phyloP scores from a whole-genome alignment of 2,888 invertebrate species.

The Minunthozetes semirufus region DNA sequence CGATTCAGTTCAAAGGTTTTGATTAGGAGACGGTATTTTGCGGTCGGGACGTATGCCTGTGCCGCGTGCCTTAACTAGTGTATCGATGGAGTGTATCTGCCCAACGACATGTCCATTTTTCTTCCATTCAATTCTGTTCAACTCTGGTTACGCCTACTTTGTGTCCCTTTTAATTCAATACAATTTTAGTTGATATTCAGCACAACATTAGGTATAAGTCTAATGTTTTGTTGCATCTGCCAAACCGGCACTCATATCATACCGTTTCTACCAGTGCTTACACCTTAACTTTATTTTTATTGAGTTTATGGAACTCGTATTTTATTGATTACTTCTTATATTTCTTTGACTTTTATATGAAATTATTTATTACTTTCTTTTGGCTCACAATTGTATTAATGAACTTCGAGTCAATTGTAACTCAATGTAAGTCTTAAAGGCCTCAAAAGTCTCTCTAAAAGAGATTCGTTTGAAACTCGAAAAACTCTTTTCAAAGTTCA shows the following conservation, averaged over 20 bases:
- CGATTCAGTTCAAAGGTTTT: constrained; percentile 28
- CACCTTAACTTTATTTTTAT: constrained; percentile 5
- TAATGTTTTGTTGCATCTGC: constrained; percentile 11
- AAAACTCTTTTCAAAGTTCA: background rate
- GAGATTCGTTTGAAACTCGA: constrained; percentile 12
- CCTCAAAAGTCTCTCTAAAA: background rate
- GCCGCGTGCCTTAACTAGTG: constrained; percentile 27
- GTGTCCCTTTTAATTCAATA: constrained; percentile 29
- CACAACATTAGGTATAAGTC: background rate
- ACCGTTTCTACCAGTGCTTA: background rate
- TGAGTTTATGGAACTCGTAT: constrained; percentile 1
- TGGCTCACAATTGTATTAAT: background rate
- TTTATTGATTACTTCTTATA: constrained; percentile 21
- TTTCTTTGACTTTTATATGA: constrained; percentile 15
- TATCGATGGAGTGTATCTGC: constrained; percentile 26
- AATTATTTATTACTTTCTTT: constrained; percentile 30
- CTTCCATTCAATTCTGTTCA: constrained; percentile 29
- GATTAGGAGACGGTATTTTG: constrained; percentile 27
- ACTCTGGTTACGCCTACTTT: constrained; percentile 28
- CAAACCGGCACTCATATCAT: background rate
- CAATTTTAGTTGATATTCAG: constrained; percentile 12
- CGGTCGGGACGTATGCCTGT: background rate
- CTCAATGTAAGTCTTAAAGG: background rate
- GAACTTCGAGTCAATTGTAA: background rate
- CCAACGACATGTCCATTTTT: constrained; percentile 32